Conservation (phyloP, 2,113 vertebrate genomes). For the Aldabrachelys gigantea region DNA sequence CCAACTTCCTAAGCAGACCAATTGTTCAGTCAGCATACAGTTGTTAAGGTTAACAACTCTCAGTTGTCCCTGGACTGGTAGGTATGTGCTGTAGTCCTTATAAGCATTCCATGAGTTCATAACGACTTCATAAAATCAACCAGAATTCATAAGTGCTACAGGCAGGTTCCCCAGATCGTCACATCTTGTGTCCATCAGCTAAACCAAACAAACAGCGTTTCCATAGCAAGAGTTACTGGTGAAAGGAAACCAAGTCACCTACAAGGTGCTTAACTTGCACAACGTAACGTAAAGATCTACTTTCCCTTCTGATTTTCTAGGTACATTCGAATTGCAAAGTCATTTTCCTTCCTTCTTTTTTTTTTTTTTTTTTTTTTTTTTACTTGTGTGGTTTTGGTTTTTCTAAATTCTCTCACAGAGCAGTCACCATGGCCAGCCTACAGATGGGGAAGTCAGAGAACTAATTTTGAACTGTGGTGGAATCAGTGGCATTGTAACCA, state of each 20-base stretch:
- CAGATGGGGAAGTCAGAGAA: background rate
- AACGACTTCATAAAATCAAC: background rate
- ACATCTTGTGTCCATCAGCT: background rate
- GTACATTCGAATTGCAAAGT: background rate
- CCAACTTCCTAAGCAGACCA: background rate
- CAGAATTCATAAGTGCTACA: background rate
- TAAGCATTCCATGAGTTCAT: background rate
- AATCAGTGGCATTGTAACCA: background rate
- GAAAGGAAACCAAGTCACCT: background rate
- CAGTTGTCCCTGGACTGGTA: background rate
- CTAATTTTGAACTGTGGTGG: background rate
- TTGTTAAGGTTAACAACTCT: background rate
- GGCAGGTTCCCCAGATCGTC: background rate
- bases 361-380: background rate
- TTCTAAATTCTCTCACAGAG: background rate
- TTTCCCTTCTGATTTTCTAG: background rate
- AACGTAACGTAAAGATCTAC: background rate
- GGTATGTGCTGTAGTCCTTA: background rate
- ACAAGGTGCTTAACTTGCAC: background rate
- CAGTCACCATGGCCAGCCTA: background rate
- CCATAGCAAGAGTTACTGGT: background rate
- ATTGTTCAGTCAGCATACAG: background rate
- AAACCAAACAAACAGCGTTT: background rate
- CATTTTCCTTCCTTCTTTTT: background rate
- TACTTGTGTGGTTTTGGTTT: background rate